Evolutionary conservation across 30 jellyfish, hydroid and myxozoan species (phyloP).

Genomic region (Cassiopea xamachana): DNA sequence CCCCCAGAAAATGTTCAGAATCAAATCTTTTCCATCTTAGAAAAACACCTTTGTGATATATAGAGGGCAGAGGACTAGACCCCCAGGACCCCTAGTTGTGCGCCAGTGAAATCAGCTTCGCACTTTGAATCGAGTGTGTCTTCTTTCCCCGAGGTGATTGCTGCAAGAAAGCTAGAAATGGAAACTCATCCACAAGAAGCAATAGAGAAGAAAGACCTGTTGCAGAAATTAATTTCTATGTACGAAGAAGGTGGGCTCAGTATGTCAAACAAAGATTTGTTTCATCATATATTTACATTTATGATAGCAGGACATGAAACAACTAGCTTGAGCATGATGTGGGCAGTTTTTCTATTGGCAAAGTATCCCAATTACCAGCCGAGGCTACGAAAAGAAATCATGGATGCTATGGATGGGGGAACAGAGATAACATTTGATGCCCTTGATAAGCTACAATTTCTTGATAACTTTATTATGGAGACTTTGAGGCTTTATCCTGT

Average conservation of each 20-base stretch:
- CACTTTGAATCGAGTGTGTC: slow-evolving; percentile 12
- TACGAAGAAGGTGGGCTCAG: slow-evolving; percentile 46
- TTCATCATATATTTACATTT: slow-evolving; percentile 60
- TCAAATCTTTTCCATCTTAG: too few species aligned
- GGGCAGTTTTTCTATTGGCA: slow-evolving; percentile 54
- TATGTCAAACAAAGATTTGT: not conserved
- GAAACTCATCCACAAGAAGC: slow-evolving; percentile 25
- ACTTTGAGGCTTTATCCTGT: slow-evolving; percentile 60
- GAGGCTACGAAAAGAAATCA: slow-evolving; percentile 20
- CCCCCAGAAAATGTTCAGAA: too few species aligned
- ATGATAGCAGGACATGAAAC: slow-evolving; percentile 77
- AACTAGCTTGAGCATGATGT: slow-evolving; percentile 56
- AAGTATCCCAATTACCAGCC: slow-evolving; percentile 37
- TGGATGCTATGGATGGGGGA: slow-evolving; percentile 3
- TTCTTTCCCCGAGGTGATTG: slow-evolving; percentile 21
- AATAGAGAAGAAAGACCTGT: slow-evolving; percentile 23
- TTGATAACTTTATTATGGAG: slow-evolving; percentile 51
- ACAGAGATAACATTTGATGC: slow-evolving; percentile 41
- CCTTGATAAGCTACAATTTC: slow-evolving; percentile 22
- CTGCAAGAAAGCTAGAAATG: slow-evolving; percentile 37
- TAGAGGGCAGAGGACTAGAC: too few species aligned
- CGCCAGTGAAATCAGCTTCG: not conserved
- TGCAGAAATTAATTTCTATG: slow-evolving; percentile 37
- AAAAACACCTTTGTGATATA: too few species aligned
- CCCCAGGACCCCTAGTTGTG: not conserved